Conservation (phyloP, 1,140 invertebrate species). For the Zophobas atratus region DNA sequence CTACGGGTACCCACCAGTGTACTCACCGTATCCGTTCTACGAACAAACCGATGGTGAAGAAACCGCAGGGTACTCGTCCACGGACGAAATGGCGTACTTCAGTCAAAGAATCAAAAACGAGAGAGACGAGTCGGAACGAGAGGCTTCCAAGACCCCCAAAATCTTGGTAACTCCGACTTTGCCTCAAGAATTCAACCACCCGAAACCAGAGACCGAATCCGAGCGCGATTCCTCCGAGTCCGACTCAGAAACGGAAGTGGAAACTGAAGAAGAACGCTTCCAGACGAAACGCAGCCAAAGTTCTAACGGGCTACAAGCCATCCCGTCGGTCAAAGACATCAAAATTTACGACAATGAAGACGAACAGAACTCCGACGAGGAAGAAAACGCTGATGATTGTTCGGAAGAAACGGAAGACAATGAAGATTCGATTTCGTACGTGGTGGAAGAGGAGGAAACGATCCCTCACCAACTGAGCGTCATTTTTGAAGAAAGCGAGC, state of each 20-base stretch:
- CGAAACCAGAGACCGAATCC: conserved; percentile 5
- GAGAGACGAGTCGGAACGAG: conserved; percentile 29
- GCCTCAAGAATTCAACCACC: not conserved
- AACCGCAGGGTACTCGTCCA: conserved; percentile 67
- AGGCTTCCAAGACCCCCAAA: conserved; percentile 49
- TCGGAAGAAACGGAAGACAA: conserved; percentile 55
- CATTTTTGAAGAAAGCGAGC: conserved; percentile 73
- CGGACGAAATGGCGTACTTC: conserved; percentile 68
- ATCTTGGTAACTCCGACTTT: conserved; percentile 56
- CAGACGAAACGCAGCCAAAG: conserved; percentile 60
- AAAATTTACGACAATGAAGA: conserved; percentile 65
- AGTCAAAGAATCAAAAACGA: conserved; percentile 52
- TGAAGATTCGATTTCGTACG: conserved; percentile 55
- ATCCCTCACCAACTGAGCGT: conserved; percentile 71
- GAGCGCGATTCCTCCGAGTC: conserved; percentile 46
- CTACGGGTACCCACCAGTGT: conserved; percentile 62
- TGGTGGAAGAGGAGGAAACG: conserved; percentile 56
- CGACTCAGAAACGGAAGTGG: conserved; percentile 52
- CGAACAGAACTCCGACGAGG: conserved; percentile 46
- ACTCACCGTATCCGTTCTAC: conserved; percentile 59
- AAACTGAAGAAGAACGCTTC: conserved; percentile 57
- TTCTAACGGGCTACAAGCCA: conserved; percentile 64
- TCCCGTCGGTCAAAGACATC: conserved; percentile 71
- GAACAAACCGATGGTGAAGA: conserved; percentile 65
- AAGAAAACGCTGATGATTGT: conserved; percentile 48